Base-by-base conservation (phyloP, 2,888 invertebrate genomes). In the Eupithecia pulchellata region DNA sequence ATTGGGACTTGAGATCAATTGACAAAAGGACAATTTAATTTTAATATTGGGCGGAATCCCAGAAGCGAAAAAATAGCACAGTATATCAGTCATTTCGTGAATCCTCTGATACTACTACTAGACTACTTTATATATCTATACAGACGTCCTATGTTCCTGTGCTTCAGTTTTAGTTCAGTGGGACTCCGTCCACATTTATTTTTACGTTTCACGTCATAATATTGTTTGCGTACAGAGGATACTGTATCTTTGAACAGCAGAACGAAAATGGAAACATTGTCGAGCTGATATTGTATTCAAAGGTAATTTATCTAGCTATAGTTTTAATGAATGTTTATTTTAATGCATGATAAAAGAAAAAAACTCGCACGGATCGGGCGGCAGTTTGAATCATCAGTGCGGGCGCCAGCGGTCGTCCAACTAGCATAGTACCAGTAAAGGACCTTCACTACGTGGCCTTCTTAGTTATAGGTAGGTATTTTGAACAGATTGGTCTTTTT, bases 261-360 rank as follows among this genome's bases (percentile, higher is more conserved):
- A 64, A 66, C 67, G 52, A 52, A 52, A 71, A 69, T 66, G 69
- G 64, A 67, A 73, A 64, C 60, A 64, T 72, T 69, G 63, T 66
- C 69, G 55, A 67, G 69, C 67, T 67, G 73, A 67, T 66, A 69
- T 66, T 63, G 55, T 55, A 47, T 30, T 63, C 63, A 8, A 66
- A 73, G 73, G 73, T 73, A 73, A 73, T 30, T 30, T 60, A n/a
- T 64, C 57, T 63, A 66, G 61, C 34, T 62, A 52, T 64, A 66
- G 69, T 60, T 72, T 68, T 68, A 66, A 68, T 68, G 30, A 70
- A 64, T 67, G 64, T 73, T 69, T 69, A 73, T 73, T 73, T 73
- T 69, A 73, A 73, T 73, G 73, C 73, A 73, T 73, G 73, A 67
- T 67, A 73, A 73, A 73, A 73, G 73, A 73, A 73, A 73, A 73